Evolutionary conservation across 2,797 vertebrate genomes (phyloP), one percentile per base, ranked within the genome.

Genomic region (Gila robusta): DNA sequence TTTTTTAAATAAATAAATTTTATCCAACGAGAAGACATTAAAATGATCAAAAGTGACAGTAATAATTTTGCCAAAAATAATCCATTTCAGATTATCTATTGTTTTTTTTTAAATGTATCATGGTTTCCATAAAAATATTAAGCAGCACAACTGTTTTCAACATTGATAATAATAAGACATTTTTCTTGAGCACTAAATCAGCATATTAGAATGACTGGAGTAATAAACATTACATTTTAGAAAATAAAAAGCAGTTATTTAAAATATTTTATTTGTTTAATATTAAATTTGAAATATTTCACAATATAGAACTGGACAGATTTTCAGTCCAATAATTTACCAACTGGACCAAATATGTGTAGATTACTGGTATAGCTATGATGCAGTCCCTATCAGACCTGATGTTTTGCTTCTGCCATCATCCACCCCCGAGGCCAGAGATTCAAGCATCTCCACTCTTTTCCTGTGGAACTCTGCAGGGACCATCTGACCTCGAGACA

Each of bases 391-490:
- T 82, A 71, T 91, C 94, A 83, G 77, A 99, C 98, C 97, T 83
- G 94, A 94, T 67, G 98, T 98, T 93, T 93, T 97, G 84, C 96
- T 98, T 89, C 85, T 96, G 82, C 97, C 97, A 88, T 99, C 97
- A 91, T 99, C 98, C 87, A 96, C 37, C 71, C 98, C 97, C 44
- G 94, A 93, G 88, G 97, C 96, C 89, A 99, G 91, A 54, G 95
- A 95, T 91, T 98, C 97, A 96, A 98, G 96, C 95, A 99, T 94
- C 77, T 97, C 96, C 1, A 94, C 95, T 94, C 92, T 97, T 87
- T 94, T 96, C 77, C 87, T 93, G 87, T 99, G 97, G 93, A 97
- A 98, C 70, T 98, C 97, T 80, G 93, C 93, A 0, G 97, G 97
- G 39, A 90, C 91, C 96, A 99, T 95, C 74, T 92, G 93, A 87